These are phyloP conservation scores for Holotrichia oblita DNA, from an alignment of 1,140 invertebrate genomes.

Conservation along the genomic window DNA sequence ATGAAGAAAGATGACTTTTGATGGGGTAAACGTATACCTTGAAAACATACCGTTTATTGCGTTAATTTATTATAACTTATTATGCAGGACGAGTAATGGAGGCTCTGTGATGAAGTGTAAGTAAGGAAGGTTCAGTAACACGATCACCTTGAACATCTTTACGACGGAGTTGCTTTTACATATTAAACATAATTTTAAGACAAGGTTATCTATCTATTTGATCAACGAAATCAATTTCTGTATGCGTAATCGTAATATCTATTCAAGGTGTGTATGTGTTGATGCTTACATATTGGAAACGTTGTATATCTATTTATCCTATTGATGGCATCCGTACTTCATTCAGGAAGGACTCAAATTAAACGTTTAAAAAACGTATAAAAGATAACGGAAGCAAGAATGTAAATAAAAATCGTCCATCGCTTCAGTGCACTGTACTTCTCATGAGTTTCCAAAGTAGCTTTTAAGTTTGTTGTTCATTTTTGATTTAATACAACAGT, in stretches of 20 bases:
- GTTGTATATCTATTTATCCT: neutral
- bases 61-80: constrained; percentile 37
- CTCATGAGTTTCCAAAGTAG: too few relatives aligned
- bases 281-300: neutral
- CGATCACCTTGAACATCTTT: neutral
- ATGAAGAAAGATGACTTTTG: constrained; percentile 34
- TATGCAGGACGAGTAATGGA: constrained; percentile 10
- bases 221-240: neutral
- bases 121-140: neutral
- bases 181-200: neutral
- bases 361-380: too few relatives aligned
- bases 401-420: too few relatives aligned
- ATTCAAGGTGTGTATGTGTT: neutral
- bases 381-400: too few relatives aligned
- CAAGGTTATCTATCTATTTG: neutral
- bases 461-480: too few relatives aligned
- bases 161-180: neutral
- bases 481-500: too few relatives aligned
- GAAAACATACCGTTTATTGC: constrained; percentile 32
- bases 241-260: neutral
- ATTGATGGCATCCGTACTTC: too few relatives aligned
- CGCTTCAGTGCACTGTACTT: too few relatives aligned
- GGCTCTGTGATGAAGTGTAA: constrained; percentile 15
- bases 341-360: too few relatives aligned
- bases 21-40: constrained; percentile 23